phyloP scores from a whole-genome alignment of 2,797 vertebrate species.

The Manis javanica region DNA sequence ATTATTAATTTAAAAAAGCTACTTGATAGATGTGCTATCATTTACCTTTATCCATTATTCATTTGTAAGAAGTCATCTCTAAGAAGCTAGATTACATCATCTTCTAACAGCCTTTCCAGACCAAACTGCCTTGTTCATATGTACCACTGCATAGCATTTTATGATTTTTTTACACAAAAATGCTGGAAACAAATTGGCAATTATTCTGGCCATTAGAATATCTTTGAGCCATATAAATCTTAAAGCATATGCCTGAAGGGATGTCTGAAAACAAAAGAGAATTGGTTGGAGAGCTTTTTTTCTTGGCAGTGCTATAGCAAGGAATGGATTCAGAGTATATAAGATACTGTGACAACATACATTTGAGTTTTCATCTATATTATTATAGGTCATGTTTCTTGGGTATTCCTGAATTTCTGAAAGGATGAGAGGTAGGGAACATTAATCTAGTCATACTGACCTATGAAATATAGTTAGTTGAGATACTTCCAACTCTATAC shows the following conservation, averaged over 20 bases:
- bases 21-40: neutral
- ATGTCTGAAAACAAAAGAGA: neutral
- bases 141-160: neutral
- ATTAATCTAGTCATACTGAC: neutral
- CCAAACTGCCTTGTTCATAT: neutral
- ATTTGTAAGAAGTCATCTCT: neutral
- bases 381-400: neutral
- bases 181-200: neutral
- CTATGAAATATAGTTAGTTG: neutral
- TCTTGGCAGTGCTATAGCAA: neutral
- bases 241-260: neutral
- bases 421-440: neutral
- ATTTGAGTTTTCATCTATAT: neutral
- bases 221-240: neutral
- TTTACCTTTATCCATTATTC: neutral
- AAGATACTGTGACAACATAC: neutral
- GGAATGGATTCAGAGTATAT: neutral
- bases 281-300: neutral
- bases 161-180: slow-evolving; percentile 14
- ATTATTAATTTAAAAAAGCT: slow-evolving; percentile 44
- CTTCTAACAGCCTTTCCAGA: neutral
- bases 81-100: neutral
- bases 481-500: neutral
- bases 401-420: neutral
- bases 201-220: neutral